Percentiles rank a stretch among this genome's conserved stretches.
Evolutionary conservation across 2,888 invertebrate genomes (phyloP).

Genomic region (Resseliella maxima): DNA sequence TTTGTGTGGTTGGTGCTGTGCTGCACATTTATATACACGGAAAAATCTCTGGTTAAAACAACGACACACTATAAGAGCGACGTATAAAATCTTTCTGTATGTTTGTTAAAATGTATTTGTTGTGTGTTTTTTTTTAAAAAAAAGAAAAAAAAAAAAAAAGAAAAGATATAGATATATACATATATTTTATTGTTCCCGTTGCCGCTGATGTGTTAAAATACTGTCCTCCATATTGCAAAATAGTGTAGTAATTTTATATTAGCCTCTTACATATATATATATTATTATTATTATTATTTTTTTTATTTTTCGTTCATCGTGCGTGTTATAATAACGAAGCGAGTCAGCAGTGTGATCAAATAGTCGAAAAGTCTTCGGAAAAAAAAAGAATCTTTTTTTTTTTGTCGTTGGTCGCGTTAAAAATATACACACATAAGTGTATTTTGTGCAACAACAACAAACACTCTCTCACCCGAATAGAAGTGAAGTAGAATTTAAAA

Average conservation of each 20-base stretch:
- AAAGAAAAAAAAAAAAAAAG: too few species aligned
- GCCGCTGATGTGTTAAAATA: conserved; percentile 47
- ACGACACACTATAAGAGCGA: conserved; percentile 12
- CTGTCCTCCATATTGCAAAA: conserved; percentile 55
- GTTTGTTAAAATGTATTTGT: conserved; percentile 43
- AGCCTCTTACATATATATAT: conserved; percentile 21
- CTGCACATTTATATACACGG: neutral
- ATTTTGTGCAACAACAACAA: conserved; percentile 37
- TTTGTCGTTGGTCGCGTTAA: conserved; percentile 43
- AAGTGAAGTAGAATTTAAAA: neutral
- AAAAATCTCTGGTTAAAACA: neutral
- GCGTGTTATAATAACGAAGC: conserved; percentile 39
- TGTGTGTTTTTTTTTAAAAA: conserved; percentile 30
- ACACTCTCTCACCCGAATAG: neutral
- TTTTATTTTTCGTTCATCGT: neutral
- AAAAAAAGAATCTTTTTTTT: neutral
- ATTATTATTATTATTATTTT: too few species aligned
- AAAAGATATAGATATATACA: too few species aligned
- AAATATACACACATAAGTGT: conserved; percentile 51
- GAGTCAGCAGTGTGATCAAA: conserved; percentile 38
- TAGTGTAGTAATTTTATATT: conserved; percentile 49
- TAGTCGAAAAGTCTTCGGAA: conserved; percentile 16
- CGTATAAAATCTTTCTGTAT: conserved; percentile 54
- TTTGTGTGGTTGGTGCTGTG: conserved; percentile 2
- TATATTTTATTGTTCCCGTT: conserved; percentile 16